Base-by-base conservation (phyloP, 2,888 invertebrate species). In the Magallana nippona region DNA sequence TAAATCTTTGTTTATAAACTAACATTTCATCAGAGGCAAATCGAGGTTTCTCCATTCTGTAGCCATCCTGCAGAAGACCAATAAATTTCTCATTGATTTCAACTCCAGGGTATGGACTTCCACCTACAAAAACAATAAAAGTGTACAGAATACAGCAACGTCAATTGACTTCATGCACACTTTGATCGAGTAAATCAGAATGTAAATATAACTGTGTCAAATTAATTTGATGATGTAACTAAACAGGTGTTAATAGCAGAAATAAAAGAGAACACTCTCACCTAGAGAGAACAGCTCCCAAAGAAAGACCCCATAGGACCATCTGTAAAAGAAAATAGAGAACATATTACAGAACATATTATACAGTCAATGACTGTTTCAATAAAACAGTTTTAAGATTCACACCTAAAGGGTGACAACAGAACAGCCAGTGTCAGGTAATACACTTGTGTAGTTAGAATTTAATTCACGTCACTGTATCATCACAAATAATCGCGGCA, bases 221-320 rank as follows among this genome's bases (percentile, higher is more conserved):
- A 5, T 44, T 8, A 44, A 44, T 5, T 5, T 44, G 44, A 44
- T 8, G 44, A 44, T 0, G 8, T 44, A 44, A 44, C 0, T 44
- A 8, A 44, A 5, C 44, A 44, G 8, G 3, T 44, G 44, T 5
- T 44, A 5, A 44, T 44, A 44, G 44, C 3, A 44, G 44, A 44
- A 44, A 44, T 5, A 44, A 5, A 44, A 5, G 44, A 44, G 5
- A 60, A n/a, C n/a, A n/a, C n/a, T n/a, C 79, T 88, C 86, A 91
- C 91, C 92, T 57, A 92, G 84, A 44, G 91, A 89, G 84, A 93
- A 93, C 56, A 93, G 85, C 86, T 94, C 94, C 93, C 93, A 94
- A 55, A 94, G 83, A 44, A 93, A 87, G 17, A 94, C 87, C 27
- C 93, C 94, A 90, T 91, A 94, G 0, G 98, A 97, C 98, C 98